Percentiles rank a stretch among this genome's conserved stretches.
These are phyloP conservation scores for Brachionichthys hirsutus DNA, from an alignment of 2,113 vertebrate genomes.

Conservation along the genomic window DNA sequence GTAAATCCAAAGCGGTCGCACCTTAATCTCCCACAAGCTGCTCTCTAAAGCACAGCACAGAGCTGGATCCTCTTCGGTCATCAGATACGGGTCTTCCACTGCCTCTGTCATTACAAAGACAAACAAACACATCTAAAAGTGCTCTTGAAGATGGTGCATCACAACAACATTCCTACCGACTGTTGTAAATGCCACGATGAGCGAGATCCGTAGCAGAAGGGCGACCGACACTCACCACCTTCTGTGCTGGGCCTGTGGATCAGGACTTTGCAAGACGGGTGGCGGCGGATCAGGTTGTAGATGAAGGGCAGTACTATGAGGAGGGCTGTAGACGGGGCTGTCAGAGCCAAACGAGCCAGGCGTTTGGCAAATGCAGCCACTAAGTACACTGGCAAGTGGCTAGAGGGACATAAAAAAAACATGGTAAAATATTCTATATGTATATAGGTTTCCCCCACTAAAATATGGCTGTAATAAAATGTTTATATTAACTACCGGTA, in stretches of 20 bases:
- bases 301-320: constrained; percentile 91
- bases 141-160: no score
- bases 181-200: no score
- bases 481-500: no score
- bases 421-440: neutral
- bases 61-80: constrained; percentile 84
- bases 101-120: constrained; percentile 67
- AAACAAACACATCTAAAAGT: constrained; percentile 4
- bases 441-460: no score
- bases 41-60: constrained; percentile 88
- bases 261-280: constrained; percentile 86
- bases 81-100: constrained; percentile 84
- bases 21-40: constrained; percentile 95
- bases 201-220: neutral
- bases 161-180: no score
- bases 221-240: constrained; percentile 48
- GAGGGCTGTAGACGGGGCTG: constrained; percentile 85
- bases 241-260: constrained; percentile 82
- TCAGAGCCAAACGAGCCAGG: constrained; percentile 86
- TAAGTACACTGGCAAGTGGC: constrained; percentile 90
- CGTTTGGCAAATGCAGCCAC: constrained; percentile 94
- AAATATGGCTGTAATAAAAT: no score
- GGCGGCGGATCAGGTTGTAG: constrained; percentile 91
- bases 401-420: constrained; percentile 55
- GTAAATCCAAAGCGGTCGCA: constrained; percentile 38